Evolutionary conservation across 2,888 invertebrate species (phyloP).

Genomic region (Willowsia nigromaculata): DNA sequence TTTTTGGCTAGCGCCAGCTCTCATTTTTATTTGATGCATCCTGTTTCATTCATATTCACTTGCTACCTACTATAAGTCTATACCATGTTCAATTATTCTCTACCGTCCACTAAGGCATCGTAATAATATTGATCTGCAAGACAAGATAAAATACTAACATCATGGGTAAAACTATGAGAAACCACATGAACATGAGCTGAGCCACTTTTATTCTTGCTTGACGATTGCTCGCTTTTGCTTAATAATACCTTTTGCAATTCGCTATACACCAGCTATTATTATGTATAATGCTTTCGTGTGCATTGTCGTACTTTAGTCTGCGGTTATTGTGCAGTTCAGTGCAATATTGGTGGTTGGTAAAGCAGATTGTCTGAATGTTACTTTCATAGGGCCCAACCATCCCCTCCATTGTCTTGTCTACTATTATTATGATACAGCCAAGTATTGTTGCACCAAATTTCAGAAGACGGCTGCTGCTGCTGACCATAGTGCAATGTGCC

Average conservation of each 20-base stretch:
- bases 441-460: neutral
- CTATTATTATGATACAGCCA: neutral
- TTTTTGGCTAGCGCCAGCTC: neutral
- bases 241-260: neutral
- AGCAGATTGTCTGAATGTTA: neutral
- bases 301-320: neutral
- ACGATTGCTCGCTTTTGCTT: conserved; percentile 41
- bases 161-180: neutral
- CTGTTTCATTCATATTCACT: conserved; percentile 4
- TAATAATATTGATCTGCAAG: neutral
- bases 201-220: conserved; percentile 37
- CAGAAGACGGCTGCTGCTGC: neutral
- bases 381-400: neutral
- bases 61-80: too few relatives aligned
- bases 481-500: conserved; percentile 25
- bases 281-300: neutral
- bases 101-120: neutral
- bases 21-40: conserved; percentile 1
- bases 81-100: too few relatives aligned
- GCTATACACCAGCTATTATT: neutral
- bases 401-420: neutral
- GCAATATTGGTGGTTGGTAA: neutral
- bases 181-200: neutral
- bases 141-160: neutral
- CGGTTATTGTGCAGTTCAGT: neutral